Conservation (phyloP, 2,888 invertebrate species). For the Auanema freiburgensis region DNA sequence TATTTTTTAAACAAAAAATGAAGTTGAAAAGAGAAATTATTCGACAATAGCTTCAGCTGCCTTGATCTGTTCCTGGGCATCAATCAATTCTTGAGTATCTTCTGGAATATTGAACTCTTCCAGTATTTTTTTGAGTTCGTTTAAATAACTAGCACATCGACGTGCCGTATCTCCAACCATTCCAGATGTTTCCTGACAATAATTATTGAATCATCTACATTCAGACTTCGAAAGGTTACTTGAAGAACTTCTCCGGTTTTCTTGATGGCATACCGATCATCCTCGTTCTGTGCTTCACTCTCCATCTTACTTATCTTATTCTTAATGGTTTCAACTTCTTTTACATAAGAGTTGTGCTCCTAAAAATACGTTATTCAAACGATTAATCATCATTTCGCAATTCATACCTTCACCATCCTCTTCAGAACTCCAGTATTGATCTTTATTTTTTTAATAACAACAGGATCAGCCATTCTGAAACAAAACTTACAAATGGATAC, state of each 20-base stretch:
- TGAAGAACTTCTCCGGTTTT: constrained; percentile 36
- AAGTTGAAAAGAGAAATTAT: no score
- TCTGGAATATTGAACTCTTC: constrained; percentile 10
- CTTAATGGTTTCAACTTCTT: constrained; percentile 31
- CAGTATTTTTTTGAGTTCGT: constrained; percentile 21
- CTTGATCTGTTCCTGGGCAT: constrained; percentile 15
- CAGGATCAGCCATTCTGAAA: constrained; percentile 30
- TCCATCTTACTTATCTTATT: constrained; percentile 31
- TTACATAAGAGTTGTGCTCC: constrained; percentile 35
- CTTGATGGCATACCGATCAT: constrained; percentile 43
- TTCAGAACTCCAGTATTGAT: constrained; percentile 44
- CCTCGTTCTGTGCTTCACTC: constrained; percentile 35
- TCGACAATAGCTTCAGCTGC: constrained; percentile 6
- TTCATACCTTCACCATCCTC: constrained; percentile 33
- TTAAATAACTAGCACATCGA: constrained; percentile 18
- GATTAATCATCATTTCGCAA: neutral
- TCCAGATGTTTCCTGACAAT: constrained; percentile 35
- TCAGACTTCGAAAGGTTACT: constrained; percentile 8
- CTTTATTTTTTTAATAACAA: constrained; percentile 34
- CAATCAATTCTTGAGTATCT: constrained; percentile 15
- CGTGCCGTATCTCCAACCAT: constrained; percentile 39
- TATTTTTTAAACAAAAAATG: no score
- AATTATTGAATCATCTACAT: neutral
- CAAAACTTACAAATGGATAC: neutral
- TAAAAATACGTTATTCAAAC: constrained; percentile 8